Percentiles rank a stretch among this genome's conserved stretches.
phyloP scores from a whole-genome alignment of 2,888 invertebrate species.

The Metellina segmentata region DNA sequence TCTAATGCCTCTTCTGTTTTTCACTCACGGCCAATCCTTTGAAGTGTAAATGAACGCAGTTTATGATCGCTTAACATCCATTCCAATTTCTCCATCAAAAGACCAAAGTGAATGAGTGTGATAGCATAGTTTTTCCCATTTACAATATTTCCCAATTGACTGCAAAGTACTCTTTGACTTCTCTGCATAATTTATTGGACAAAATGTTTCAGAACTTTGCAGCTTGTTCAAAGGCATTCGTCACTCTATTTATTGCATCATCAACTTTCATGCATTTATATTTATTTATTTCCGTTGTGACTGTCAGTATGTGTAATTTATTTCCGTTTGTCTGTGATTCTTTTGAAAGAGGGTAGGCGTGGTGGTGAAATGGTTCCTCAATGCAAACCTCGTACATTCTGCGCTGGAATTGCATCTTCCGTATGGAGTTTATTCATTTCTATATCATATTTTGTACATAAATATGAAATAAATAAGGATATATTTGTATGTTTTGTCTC shows the following conservation, averaged over 20 bases:
- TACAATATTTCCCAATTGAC: neutral
- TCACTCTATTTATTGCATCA: constrained; percentile 70
- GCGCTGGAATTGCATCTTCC: constrained; percentile 42
- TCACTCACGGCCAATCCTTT: constrained; percentile 49
- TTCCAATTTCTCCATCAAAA: neutral
- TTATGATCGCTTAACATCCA: neutral
- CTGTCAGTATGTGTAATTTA: constrained; percentile 52
- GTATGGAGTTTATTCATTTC: constrained; percentile 25
- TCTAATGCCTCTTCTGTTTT: neutral
- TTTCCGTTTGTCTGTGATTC: constrained; percentile 41
- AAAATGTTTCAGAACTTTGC: neutral
- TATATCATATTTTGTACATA: constrained; percentile 40
- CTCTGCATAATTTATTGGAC: neutral
- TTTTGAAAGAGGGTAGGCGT: constrained; percentile 55
- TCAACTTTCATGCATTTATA: constrained; percentile 64
- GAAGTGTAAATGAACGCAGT: neutral
- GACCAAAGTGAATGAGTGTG: neutral
- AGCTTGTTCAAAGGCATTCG: constrained; percentile 63
- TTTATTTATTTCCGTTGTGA: constrained; percentile 37
- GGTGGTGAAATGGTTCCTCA: constrained; percentile 66
- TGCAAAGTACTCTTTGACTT: neutral
- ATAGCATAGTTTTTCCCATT: neutral
- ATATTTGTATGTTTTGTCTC: constrained; percentile 7
- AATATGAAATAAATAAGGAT: constrained; percentile 31
- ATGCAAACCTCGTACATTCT: constrained; percentile 22